phyloP scores from a whole-genome alignment of 2,797 vertebrate species.

The Microchirus variegatus region DNA sequence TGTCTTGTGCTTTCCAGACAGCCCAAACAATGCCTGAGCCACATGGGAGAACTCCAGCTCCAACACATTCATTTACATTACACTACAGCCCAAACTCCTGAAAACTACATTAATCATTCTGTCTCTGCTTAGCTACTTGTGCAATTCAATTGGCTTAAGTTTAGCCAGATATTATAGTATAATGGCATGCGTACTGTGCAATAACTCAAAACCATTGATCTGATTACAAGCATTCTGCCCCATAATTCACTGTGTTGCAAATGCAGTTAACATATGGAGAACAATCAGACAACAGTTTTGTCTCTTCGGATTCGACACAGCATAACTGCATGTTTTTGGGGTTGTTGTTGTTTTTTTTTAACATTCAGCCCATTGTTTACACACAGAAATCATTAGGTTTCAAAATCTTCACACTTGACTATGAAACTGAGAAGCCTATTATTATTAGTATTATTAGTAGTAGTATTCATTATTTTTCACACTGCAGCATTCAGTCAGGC shows the following conservation, averaged over 20 bases:
- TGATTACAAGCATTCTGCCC: slow-evolving; percentile 61
- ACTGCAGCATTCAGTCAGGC: slow-evolving; percentile 18
- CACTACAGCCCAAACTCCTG: slow-evolving; percentile 48
- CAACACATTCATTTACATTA: slow-evolving; percentile 68
- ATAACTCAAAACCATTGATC: slow-evolving; percentile 71
- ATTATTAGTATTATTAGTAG: slow-evolving; percentile 2
- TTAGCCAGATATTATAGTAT: slow-evolving; percentile 57
- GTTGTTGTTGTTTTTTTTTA: background rate
- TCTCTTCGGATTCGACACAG: slow-evolving; percentile 36
- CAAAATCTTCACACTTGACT: too few relatives aligned
- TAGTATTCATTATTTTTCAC: slow-evolving; percentile 26
- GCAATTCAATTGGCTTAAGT: slow-evolving; percentile 65
- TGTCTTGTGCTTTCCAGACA: slow-evolving; percentile 53
- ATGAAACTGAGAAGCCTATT: slow-evolving; percentile 16
- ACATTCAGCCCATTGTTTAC: slow-evolving; percentile 21
- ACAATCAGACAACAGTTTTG: slow-evolving; percentile 27
- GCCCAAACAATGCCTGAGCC: slow-evolving; percentile 54
- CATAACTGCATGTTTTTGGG: slow-evolving; percentile 4
- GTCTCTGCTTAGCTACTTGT: slow-evolving; percentile 55
- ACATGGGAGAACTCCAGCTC: slow-evolving; percentile 47
- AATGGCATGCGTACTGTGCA: slow-evolving; percentile 54
- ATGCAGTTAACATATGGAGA: slow-evolving; percentile 36
- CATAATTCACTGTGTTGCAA: slow-evolving; percentile 52
- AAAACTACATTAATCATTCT: slow-evolving; percentile 72
- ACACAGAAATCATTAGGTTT: background rate